Conservation (phyloP, 2,888 invertebrate species). For the Callimorpha dominula region DNA sequence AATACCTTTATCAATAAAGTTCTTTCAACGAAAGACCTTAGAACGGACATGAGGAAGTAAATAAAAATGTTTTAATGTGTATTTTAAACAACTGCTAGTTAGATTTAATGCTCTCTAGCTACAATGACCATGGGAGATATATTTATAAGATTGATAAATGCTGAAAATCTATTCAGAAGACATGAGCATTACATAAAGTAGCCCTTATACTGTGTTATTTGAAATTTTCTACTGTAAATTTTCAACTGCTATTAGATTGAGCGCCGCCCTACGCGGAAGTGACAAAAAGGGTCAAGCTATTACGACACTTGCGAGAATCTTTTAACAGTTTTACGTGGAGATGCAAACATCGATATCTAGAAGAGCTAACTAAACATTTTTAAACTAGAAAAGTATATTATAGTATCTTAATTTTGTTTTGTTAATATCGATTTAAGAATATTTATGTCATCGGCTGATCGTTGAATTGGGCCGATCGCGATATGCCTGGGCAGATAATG, state of each 20-base stretch:
- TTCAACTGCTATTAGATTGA: neutral
- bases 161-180: conserved; percentile 29
- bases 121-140: conserved; percentile 46
- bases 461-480: too few relatives aligned
- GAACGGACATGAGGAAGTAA: conserved; percentile 49
- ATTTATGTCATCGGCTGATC: too few relatives aligned
- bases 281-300: conserved; percentile 13
- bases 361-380: neutral
- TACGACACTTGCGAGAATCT: conserved; percentile 5
- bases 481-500: too few relatives aligned
- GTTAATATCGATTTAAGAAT: neutral
- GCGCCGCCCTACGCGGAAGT: conserved; percentile 16
- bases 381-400: neutral
- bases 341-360: neutral
- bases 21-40: conserved; percentile 44
- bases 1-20: conserved; percentile 32
- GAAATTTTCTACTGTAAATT: neutral
- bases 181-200: conserved; percentile 24
- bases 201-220: neutral
- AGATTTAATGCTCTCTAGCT: conserved; percentile 46
- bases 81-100: conserved; percentile 44
- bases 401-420: neutral
- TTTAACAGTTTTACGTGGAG: neutral
- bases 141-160: conserved; percentile 37
- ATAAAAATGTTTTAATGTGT: conserved; percentile 50